phyloP scores from a whole-genome alignment of 2,113 vertebrate species.

The Ptilonorhynchus violaceus region DNA sequence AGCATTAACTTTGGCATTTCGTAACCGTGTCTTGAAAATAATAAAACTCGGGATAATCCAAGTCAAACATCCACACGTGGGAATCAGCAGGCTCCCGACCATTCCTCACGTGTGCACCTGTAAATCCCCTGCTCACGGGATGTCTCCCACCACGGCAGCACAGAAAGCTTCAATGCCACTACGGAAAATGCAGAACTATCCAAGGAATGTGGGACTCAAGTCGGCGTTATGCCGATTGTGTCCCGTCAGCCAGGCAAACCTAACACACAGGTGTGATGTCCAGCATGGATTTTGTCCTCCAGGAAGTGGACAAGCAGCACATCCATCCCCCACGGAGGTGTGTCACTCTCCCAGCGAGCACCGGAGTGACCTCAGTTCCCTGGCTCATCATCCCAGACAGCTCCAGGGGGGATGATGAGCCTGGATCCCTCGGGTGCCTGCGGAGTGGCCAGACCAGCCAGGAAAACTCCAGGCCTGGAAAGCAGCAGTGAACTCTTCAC shows the following conservation, averaged over 20 bases:
- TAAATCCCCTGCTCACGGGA: not conserved
- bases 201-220: not conserved
- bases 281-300: not conserved
- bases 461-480: not conserved
- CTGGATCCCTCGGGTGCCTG: not conserved
- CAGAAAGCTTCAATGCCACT: not conserved
- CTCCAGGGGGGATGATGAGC: not conserved
- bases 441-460: not conserved
- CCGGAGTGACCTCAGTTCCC: not conserved
- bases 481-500: not conserved
- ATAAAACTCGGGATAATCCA: not conserved
- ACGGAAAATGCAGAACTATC: not conserved
- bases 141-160: not conserved
- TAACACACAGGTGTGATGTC: not conserved
- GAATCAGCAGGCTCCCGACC: not conserved
- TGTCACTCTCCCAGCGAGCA: not conserved
- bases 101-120: not conserved
- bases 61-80: not conserved
- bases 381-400: not conserved
- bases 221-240: accelerated
- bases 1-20: constrained; percentile 59
- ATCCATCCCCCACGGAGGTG: not conserved
- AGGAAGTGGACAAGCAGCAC: not conserved
- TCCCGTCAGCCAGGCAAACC: not conserved
- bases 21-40: not conserved